Conservation (phyloP, 2,113 vertebrate species). For the Phalacrocorax brasilianus region DNA sequence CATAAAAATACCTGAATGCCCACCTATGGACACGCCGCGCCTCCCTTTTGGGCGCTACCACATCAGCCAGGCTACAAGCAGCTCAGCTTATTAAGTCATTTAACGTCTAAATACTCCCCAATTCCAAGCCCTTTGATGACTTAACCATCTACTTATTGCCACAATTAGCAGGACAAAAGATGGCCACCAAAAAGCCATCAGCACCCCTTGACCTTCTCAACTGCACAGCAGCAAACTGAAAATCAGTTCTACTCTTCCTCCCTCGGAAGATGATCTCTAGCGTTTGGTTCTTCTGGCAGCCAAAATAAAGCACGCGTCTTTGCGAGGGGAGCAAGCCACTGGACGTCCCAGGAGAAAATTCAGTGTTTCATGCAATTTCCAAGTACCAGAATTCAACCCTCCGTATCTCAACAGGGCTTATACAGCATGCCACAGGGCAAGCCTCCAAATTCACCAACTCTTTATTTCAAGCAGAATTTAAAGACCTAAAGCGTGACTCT, state of each 20-base stretch:
- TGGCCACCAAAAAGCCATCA: background rate
- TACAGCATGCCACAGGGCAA: background rate
- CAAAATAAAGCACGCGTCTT: background rate
- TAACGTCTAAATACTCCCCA: background rate
- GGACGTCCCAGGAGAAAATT: background rate
- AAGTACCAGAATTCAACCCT: background rate
- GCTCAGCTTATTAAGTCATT: background rate
- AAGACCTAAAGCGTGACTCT: background rate
- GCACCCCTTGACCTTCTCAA: background rate
- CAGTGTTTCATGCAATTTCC: background rate
- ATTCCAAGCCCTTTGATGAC: background rate
- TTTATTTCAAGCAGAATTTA: background rate
- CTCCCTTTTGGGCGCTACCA: background rate
- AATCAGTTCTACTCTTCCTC: background rate
- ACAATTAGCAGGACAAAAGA: background rate
- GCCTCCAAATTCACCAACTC: background rate
- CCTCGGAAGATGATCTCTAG: background rate
- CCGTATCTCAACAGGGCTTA: background rate
- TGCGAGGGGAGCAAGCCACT: background rate
- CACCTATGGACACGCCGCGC: background rate
- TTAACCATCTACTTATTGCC: background rate
- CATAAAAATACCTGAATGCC: slow-evolving; percentile 42
- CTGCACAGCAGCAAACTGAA: background rate
- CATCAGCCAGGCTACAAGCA: background rate
- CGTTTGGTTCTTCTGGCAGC: background rate